These are phyloP conservation scores for Pseudomyrmex pallidus DNA, from an alignment of 1,140 invertebrate species.

Conservation along the genomic window DNA sequence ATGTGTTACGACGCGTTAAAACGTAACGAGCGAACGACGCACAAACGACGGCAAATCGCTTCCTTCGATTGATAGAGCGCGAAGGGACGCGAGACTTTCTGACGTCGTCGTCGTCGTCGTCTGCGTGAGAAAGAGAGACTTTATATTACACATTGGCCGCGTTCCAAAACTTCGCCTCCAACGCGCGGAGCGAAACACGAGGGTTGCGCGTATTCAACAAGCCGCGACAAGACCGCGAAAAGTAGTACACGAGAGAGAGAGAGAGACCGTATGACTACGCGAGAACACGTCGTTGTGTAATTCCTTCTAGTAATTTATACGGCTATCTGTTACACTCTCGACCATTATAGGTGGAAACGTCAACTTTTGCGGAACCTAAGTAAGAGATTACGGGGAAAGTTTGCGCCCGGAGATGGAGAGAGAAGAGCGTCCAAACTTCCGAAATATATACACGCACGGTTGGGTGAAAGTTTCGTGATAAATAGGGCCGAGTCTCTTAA, in stretches of 20 bases:
- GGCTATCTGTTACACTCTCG: conserved; percentile 35
- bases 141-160: conserved; percentile 44
- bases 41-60: conserved; percentile 44
- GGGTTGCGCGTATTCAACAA: conserved; percentile 35
- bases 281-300: conserved; percentile 17
- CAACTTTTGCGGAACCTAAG: conserved; percentile 36
- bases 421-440: conserved; percentile 14
- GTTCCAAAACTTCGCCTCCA: conserved; percentile 41
- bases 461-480: conserved; percentile 38
- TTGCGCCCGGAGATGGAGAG: not conserved
- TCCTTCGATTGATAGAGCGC: conserved; percentile 16
- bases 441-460: not conserved
- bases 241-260: not conserved
- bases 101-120: conserved; percentile 63
- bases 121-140: conserved; percentile 66
- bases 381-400: conserved; percentile 43
- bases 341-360: conserved; percentile 22
- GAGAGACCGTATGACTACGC: conserved; percentile 5
- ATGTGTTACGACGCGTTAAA: conserved; percentile 55
- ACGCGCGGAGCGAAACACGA: too few relatives aligned
- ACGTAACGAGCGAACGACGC: conserved; percentile 62
- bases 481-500: conserved; percentile 38
- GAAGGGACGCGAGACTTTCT: conserved; percentile 70
- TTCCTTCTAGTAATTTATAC: conserved; percentile 52
- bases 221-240: conserved; percentile 10